A percentile compares a stretch with the other conserved stretches of the same genome.
phyloP scores from a whole-genome alignment of 2,888 invertebrate species.

The Habroteleia sp. region DNA sequence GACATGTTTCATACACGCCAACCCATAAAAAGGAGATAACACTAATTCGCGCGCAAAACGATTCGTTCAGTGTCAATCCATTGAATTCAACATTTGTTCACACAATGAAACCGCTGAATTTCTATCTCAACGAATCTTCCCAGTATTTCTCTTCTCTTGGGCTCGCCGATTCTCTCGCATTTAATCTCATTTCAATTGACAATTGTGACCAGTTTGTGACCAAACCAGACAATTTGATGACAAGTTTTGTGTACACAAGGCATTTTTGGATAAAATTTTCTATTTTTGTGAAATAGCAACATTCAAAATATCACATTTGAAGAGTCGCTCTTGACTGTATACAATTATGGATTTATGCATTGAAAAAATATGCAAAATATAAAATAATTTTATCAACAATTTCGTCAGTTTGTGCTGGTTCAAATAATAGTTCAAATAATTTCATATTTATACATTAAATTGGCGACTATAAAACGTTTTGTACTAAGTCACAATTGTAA shows the following conservation, averaged over 20 bases:
- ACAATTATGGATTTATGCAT: neutral
- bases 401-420: too few relatives aligned
- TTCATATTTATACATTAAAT: too few relatives aligned
- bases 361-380: neutral
- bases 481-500: conserved; percentile 34
- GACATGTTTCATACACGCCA: conserved; percentile 11
- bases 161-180: conserved; percentile 19
- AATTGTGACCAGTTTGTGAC: conserved; percentile 16
- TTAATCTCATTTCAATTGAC: conserved; percentile 28
- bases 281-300: conserved; percentile 25
- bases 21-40: conserved; percentile 11
- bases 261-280: conserved; percentile 20
- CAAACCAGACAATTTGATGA: conserved; percentile 3
- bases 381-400: too few relatives aligned
- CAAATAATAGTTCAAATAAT: too few relatives aligned
- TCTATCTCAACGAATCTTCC: neutral
- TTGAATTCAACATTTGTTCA: neutral
- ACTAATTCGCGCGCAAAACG: neutral
- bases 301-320: neutral
- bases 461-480: too few relatives aligned
- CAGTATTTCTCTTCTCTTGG: conserved; percentile 3
- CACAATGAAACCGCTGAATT: neutral
- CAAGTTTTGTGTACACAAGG: conserved; percentile 1
- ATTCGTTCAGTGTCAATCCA: conserved; percentile 1
- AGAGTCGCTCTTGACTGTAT: conserved; percentile 3